phyloP scores from a whole-genome alignment of 2,797 vertebrate genomes.

The Prunella strophiata region DNA sequence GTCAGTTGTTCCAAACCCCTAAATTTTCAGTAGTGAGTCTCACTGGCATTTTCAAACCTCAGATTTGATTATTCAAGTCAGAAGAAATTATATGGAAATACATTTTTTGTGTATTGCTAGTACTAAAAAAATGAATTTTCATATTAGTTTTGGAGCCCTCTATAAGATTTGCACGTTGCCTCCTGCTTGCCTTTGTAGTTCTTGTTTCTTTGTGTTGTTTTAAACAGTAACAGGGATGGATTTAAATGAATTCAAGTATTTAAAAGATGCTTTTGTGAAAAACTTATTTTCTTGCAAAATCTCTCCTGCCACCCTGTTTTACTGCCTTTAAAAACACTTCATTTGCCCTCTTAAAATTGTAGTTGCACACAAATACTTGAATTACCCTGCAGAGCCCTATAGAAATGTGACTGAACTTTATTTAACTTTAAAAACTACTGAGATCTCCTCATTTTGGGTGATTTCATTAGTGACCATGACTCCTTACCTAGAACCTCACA shows the following conservation, averaged over 20 bases:
- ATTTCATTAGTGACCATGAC: background rate
- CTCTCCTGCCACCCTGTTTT: background rate
- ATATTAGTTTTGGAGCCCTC: background rate
- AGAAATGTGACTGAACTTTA: background rate
- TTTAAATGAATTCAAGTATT: background rate
- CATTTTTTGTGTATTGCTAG: background rate
- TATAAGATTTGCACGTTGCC: background rate
- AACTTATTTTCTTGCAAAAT: background rate
- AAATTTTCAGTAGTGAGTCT: background rate
- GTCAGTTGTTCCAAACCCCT: background rate
- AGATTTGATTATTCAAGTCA: background rate
- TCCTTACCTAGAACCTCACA: background rate
- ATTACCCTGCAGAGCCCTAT: background rate
- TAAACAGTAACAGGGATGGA: background rate
- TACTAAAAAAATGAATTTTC: background rate
- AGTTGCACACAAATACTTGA: background rate
- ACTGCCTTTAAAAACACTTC: background rate
- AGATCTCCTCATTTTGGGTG: background rate
- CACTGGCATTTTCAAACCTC: background rate
- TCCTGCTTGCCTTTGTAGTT: background rate
- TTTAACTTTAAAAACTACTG: background rate
- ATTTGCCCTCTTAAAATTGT: fast-evolving
- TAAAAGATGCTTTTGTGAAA: background rate
- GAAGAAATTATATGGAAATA: background rate
- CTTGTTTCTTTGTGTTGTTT: background rate